Evolutionary conservation across 2,888 invertebrate species (phyloP), one percentile per base, ranked within the genome.

Genomic region (Diarsia dahlii): DNA sequence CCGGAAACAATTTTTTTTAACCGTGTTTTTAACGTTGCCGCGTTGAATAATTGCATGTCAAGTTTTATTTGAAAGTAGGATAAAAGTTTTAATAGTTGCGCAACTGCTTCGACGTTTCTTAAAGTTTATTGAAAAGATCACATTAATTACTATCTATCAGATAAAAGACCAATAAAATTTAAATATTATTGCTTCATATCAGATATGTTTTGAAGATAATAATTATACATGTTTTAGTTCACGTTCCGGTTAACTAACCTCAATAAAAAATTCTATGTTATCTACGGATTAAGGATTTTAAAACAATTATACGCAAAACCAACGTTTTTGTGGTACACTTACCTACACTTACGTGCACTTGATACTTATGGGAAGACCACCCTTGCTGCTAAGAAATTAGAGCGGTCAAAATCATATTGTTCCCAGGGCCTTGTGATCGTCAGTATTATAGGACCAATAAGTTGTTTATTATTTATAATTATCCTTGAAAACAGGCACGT

Each of bases 191-290:
- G 23, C 20, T 50, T 63, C 13, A 50, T 56, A 50, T 45, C 34
- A 6, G 28, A 34, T 56, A 39, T 12, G 28, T 66, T 23, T 34
- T 8, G 0, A 50, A 62, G 54, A 82, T 78, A 82, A 48, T 62
- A 12, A 0, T 28, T 48, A 9, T 46, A 60, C 52, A 65, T 39
- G 5, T 54, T 60, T 65, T 48, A 75, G 52, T 76, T 45, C 54
- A 4, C 9, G 69, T 48, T 34, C 74, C n/a, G 13, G 69, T 74
- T 74, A 58, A 58, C 28, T 74, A 70, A 74, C 70, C 81, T 60
- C 46, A 70, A 65, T 80, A 23, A 2, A 67, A 45, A 84, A 39
- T 8, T 67, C n/a, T 34, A 70, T 63, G 75, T 64, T 74, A 84
- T 81, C 81, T 13, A 2, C 1, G 20, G 66, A 81, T 85, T 64